phyloP scores from a whole-genome alignment of 2,797 vertebrate species.

The Natrix natrix region DNA sequence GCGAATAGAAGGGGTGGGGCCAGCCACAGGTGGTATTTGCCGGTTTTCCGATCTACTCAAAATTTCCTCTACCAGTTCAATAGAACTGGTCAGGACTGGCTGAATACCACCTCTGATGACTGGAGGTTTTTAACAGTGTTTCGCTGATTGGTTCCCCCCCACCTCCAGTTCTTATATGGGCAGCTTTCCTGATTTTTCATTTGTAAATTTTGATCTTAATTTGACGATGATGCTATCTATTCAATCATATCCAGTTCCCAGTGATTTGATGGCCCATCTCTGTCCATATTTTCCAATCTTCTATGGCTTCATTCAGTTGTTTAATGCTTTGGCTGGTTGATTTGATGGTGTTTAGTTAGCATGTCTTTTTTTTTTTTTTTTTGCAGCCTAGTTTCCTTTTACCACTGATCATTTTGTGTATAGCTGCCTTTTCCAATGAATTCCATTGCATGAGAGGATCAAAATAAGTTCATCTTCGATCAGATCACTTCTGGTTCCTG shows the following conservation, averaged over 20 bases:
- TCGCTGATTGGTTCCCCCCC: not conserved
- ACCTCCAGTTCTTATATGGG: not conserved
- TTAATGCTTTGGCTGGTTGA: not conserved
- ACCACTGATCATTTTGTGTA: too few species aligned
- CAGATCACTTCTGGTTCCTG: too few species aligned
- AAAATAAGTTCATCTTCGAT: not conserved
- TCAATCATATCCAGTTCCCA: not conserved
- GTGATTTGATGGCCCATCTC: not conserved
- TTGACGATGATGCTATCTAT: not conserved
- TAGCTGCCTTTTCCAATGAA: too few species aligned
- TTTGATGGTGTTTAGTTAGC: not conserved
- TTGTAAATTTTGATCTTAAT: not conserved
- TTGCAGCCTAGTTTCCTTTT: too few species aligned
- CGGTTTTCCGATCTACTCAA: too few species aligned
- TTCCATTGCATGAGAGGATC: too few species aligned
- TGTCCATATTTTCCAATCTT: not conserved
- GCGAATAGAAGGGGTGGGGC: too few species aligned
- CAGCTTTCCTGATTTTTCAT: not conserved
- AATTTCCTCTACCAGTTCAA: too few species aligned
- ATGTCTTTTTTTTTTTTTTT: too few species aligned
- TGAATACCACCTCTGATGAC: not conserved
- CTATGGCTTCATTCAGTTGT: not conserved
- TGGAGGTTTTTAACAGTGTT: not conserved
- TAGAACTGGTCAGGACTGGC: too few species aligned
- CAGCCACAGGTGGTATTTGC: too few species aligned